These are phyloP conservation scores for Cataglyphis altisquamis DNA, from an alignment of 2,888 invertebrate genomes.

Conservation along the genomic window DNA sequence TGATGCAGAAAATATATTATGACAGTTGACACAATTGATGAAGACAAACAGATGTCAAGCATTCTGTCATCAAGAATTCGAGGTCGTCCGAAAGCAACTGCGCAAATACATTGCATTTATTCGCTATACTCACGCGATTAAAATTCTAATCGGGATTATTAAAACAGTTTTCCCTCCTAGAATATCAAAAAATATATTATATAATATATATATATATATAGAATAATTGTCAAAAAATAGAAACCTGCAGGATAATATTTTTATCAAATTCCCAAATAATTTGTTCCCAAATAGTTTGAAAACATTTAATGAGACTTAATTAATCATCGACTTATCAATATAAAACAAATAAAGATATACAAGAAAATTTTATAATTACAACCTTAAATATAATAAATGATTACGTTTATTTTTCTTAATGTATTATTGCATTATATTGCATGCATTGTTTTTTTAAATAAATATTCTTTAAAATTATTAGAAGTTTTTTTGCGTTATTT, in stretches of 20 bases:
- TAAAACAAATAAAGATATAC: background rate
- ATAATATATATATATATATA: no score
- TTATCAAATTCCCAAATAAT: background rate
- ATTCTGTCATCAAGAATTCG: slow-evolving; percentile 46
- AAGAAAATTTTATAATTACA: background rate
- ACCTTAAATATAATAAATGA: background rate
- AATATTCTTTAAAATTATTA: background rate
- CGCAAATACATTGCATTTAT: slow-evolving; percentile 36
- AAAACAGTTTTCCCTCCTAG: background rate
- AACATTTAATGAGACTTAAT: background rate
- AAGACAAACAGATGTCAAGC: slow-evolving; percentile 23
- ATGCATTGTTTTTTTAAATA: slow-evolving; percentile 1
- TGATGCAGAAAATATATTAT: slow-evolving; percentile 20
- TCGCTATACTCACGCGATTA: slow-evolving; percentile 14
- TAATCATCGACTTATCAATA: background rate
- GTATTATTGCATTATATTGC: background rate
- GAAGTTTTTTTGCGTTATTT: background rate
- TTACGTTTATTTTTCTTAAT: no score
- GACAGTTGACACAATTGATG: background rate
- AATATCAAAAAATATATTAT: background rate
- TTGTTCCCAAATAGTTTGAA: background rate
- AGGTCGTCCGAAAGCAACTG: slow-evolving; percentile 48
- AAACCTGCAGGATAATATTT: background rate
- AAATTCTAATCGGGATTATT: slow-evolving; percentile 31
- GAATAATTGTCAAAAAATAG: background rate